Conservation (phyloP, 2,113 vertebrate genomes). For the Nannospalax galili region DNA sequence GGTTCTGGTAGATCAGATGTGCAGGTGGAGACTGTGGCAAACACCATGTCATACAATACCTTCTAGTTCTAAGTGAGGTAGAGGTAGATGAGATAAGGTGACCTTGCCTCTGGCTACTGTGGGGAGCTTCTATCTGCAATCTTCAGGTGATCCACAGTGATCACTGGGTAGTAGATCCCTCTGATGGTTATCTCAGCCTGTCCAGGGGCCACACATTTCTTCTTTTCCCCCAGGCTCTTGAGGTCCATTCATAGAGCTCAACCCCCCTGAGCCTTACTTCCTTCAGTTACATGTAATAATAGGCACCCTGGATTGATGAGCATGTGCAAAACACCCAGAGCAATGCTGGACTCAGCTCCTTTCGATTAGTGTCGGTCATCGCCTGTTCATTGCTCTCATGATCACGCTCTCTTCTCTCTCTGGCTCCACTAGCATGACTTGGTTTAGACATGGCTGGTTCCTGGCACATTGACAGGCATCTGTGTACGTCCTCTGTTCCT, state of each 20-base stretch:
- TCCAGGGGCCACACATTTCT: not conserved
- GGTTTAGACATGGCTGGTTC: not conserved
- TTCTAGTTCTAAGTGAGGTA: not conserved
- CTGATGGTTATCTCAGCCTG: not conserved
- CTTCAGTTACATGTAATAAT: accelerated
- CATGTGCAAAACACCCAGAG: accelerated
- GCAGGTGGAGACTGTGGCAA: not conserved
- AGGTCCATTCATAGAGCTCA: not conserved
- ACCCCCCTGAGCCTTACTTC: not conserved
- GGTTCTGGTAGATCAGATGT: not conserved
- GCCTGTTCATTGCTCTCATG: accelerated
- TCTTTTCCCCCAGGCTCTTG: not conserved
- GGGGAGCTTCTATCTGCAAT: not conserved
- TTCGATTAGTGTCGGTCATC: accelerated
- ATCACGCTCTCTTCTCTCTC: too few species aligned
- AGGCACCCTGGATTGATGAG: accelerated
- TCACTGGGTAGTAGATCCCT: not conserved
- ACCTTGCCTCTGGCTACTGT: not conserved
- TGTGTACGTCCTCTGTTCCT: accelerated
- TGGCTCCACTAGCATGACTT: too few species aligned
- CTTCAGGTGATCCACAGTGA: accelerated
- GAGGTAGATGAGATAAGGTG: not conserved
- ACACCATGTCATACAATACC: accelerated
- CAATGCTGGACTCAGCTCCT: not conserved
- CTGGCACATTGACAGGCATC: not conserved